phyloP scores from a whole-genome alignment of 2,797 vertebrate genomes.

The Anomalospiza imberbis region DNA sequence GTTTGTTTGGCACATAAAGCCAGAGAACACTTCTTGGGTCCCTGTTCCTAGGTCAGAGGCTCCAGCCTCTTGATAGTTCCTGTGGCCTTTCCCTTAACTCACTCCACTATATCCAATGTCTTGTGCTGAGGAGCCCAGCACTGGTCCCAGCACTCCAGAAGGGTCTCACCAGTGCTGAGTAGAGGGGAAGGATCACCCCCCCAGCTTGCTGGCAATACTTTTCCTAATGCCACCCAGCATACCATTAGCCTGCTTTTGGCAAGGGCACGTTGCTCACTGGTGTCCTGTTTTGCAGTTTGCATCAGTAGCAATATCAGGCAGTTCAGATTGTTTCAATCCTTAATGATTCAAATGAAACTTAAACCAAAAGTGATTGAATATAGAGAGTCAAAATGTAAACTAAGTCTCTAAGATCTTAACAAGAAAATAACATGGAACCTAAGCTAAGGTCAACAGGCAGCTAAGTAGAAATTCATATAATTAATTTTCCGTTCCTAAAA shows the following conservation, averaged over 20 bases:
- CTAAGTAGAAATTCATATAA: background rate
- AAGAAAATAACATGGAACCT: background rate
- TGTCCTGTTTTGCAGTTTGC: background rate
- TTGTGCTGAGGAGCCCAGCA: background rate
- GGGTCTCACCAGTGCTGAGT: background rate
- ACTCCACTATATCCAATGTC: rapidly evolving
- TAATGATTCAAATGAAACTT: background rate
- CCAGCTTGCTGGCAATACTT: background rate
- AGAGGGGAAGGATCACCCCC: background rate
- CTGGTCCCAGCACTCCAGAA: background rate
- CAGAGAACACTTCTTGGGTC: background rate
- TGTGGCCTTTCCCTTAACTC: background rate
- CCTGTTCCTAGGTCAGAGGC: rapidly evolving
- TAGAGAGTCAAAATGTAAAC: background rate
- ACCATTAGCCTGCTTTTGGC: background rate
- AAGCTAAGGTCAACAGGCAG: background rate
- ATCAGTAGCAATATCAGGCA: background rate
- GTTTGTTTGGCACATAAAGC: background rate
- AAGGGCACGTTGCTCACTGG: rapidly evolving
- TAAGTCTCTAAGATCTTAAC: background rate
- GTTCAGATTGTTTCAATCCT: background rate
- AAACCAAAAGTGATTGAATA: background rate
- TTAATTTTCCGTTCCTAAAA: background rate
- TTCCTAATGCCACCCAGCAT: background rate
- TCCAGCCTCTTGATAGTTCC: background rate